These are phyloP conservation scores for Oligia latruncula DNA, from an alignment of 2,888 invertebrate species.

Conservation along the genomic window DNA sequence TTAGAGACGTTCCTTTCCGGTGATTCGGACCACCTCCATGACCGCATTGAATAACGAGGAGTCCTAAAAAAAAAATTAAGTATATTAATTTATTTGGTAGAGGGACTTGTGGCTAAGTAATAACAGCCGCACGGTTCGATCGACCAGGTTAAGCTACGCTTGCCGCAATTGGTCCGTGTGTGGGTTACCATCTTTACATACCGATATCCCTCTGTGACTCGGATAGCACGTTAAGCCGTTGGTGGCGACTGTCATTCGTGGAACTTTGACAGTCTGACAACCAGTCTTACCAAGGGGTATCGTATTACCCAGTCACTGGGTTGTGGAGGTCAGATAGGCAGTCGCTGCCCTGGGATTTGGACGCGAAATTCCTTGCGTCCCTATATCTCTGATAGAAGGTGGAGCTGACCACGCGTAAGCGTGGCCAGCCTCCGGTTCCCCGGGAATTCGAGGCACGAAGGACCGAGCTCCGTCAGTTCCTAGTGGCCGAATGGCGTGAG, in stretches of 20 bases:
- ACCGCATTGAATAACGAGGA: slow-evolving; percentile 71
- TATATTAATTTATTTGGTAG: not conserved
- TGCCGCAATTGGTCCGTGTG: not conserved
- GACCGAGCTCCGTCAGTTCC: no score
- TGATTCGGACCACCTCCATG: slow-evolving; percentile 95
- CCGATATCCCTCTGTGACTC: no score
- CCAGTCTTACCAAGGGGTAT: not conserved
- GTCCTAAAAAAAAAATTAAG: slow-evolving; percentile 61
- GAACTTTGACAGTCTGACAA: not conserved
- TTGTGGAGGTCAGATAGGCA: not conserved
- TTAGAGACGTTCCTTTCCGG: slow-evolving; percentile 88
- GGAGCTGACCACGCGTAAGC: no score
- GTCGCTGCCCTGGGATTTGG: not conserved
- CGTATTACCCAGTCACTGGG: not conserved
- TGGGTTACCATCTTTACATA: not conserved
- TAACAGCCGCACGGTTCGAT: not conserved
- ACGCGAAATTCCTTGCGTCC: no score
- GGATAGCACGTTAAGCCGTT: no score
- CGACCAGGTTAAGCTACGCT: not conserved
- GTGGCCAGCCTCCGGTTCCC: no score
- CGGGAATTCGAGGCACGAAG: no score
- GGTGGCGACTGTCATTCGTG: no score
- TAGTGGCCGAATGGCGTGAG: no score
- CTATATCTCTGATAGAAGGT: no score
- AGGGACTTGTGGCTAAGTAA: not conserved